Evolutionary conservation across 2,888 invertebrate species (phyloP).

Genomic region (Apotomis capreana): DNA sequence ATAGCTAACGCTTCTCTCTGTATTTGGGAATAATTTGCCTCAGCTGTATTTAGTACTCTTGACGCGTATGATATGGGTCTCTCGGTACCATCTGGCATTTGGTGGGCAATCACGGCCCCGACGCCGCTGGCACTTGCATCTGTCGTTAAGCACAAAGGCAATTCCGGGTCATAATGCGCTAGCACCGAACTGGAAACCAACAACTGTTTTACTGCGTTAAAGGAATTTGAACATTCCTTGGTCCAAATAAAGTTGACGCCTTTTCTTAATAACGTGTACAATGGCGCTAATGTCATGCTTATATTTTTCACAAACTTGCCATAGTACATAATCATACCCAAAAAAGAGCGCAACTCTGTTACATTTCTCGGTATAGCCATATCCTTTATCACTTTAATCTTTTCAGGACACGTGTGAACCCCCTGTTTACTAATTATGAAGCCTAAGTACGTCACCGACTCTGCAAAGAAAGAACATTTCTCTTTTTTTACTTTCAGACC

Average conservation of each 20-base stretch:
- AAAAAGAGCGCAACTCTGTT: not conserved
- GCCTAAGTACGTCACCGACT: slow-evolving; percentile 35
- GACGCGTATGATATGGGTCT: slow-evolving; percentile 32
- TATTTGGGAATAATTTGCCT: slow-evolving; percentile 16
- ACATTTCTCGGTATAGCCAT: not conserved
- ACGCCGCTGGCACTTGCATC: slow-evolving; percentile 27
- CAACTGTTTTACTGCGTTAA: slow-evolving; percentile 1
- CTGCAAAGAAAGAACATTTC: slow-evolving; percentile 34
- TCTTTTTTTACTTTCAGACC: slow-evolving; percentile 23
- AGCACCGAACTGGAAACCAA: slow-evolving; percentile 18
- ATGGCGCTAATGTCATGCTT: not conserved
- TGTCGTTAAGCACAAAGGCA: not conserved
- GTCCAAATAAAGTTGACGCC: not conserved
- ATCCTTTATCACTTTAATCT: slow-evolving; percentile 24
- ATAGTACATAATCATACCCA: slow-evolving; percentile 8
- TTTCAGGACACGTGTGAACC: slow-evolving; percentile 15
- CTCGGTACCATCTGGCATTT: slow-evolving; percentile 10
- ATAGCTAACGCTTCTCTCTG: slow-evolving; percentile 16
- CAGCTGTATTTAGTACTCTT: slow-evolving; percentile 22
- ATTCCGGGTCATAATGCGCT: slow-evolving; percentile 21
- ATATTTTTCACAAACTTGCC: slow-evolving; percentile 6
- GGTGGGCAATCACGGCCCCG: slow-evolving; percentile 22
- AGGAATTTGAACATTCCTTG: not conserved
- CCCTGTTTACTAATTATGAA: slow-evolving; percentile 23
- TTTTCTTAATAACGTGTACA: not conserved